Evolutionary conservation across 2,113 vertebrate species (phyloP).

Genomic region (Ivindomyrus marchei): DNA sequence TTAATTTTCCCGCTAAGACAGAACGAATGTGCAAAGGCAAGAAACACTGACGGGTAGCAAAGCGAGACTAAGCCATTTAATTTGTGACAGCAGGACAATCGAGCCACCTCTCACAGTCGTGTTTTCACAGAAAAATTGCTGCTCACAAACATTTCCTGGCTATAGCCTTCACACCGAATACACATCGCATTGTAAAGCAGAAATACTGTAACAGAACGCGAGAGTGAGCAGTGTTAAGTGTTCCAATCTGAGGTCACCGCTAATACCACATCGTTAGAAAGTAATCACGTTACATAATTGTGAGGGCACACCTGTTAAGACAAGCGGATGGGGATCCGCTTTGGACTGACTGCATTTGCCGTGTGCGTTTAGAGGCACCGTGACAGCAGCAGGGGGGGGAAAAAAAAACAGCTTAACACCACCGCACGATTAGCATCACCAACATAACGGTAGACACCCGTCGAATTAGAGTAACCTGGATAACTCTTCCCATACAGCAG

Average conservation of each 20-base stretch:
- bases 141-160: background rate
- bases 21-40: constrained; percentile 5
- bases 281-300: background rate
- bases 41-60: background rate
- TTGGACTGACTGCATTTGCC: background rate
- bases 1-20: background rate
- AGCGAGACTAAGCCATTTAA: background rate
- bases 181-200: background rate
- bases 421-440: background rate
- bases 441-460: background rate
- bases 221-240: background rate
- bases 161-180: background rate
- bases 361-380: background rate
- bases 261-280: background rate
- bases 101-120: background rate
- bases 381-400: background rate
- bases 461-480: background rate
- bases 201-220: background rate
- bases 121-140: background rate
- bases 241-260: background rate
- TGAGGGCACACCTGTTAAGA: background rate
- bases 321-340: background rate
- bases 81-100: background rate
- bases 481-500: background rate
- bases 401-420: background rate